Base-by-base conservation (phyloP, 2,113 vertebrate species). In the Dromas ardeola region DNA sequence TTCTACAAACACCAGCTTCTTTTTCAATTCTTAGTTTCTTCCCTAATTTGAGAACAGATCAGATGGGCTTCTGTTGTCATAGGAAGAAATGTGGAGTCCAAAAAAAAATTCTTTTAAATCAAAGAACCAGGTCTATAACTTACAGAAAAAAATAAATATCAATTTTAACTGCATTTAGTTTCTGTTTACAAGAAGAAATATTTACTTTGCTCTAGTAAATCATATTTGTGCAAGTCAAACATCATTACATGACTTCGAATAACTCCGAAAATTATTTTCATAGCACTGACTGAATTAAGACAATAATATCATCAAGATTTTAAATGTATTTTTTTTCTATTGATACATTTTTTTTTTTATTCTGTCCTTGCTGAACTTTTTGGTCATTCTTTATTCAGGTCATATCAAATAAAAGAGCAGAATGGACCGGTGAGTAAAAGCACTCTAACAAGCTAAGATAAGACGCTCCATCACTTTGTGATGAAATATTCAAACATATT, bases 401-500 rank as follows among this genome's bases (percentile, higher is more conserved):
- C 94, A 92, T 52, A n/a, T 84, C 85, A 97, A 92, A 92, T 42
- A 50, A 85, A n/a, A 84, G 42, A 73, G 66, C 49, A 88, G 72
- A 95, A 86, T 40, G 81, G 79, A 65, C 66, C 42, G 8, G 58
- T 79, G 81, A 83, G 95, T 74, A 90, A 95, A 92, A 97, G 94
- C 53, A 94, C 59, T 88, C 50, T 95, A 96, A 96, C 87, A 83
- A 79, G 87, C 71, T 93, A 93, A 95, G 95, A 96, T 95, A 96
- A 97, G 80, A 96, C 15, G 17, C 81, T 88, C 43, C 83, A 89
- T 94, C 86, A 81, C 52, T 95, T 96, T 91, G 63, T 87, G 81
- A 97, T 98, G 92, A 97, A 98, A 98, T 97, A 97, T 96, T 98
- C 91, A 98, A 94, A 94, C 71, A 92, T 62, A 34, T 70, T 95